Conservation (phyloP, 2,797 vertebrate species). For the Syncerus caffer region DNA sequence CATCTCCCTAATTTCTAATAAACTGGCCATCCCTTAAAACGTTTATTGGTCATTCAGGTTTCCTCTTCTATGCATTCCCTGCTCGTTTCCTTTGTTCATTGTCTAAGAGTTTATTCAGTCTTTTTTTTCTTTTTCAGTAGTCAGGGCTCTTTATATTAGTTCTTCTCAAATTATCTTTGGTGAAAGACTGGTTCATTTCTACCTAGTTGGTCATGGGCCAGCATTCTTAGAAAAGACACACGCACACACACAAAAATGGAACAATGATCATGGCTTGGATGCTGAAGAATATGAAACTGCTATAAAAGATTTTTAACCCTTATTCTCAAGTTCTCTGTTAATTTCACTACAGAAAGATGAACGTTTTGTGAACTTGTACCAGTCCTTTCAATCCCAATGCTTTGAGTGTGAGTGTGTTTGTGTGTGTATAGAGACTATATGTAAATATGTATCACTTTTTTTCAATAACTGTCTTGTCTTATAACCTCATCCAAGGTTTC, state of each 20-base stretch:
- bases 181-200: not conserved
- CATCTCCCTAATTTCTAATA: not conserved
- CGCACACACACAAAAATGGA: not conserved
- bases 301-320: not conserved
- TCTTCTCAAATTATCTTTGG: not conserved
- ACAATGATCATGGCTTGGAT: not conserved
- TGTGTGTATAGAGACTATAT: not conserved
- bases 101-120: not conserved
- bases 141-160: not conserved
- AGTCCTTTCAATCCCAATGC: not conserved
- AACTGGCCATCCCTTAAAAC: not conserved
- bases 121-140: not conserved
- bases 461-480: not conserved
- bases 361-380: not conserved
- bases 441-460: not conserved
- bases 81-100: not conserved
- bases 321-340: not conserved
- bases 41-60: not conserved
- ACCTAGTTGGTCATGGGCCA: not conserved
- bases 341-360: not conserved
- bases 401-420: not conserved
- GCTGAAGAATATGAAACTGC: not conserved
- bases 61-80: not conserved
- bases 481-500: not conserved
- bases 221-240: not conserved